phyloP scores from a whole-genome alignment of 2,888 invertebrate genomes.

The Campaea margaritaria region DNA sequence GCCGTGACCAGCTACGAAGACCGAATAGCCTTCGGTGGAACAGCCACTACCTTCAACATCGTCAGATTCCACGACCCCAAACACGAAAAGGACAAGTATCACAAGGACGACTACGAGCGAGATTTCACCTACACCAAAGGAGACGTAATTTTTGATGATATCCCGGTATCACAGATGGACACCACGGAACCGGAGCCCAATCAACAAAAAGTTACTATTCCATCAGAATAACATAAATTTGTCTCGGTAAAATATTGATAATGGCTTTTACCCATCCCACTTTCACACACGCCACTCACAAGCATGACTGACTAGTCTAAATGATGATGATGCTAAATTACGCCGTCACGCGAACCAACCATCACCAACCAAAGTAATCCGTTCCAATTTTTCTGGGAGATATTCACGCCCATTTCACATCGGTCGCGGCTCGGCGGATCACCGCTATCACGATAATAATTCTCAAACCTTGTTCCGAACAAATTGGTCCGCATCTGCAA shows the following conservation, averaged over 20 bases:
- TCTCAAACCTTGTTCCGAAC: conserved; percentile 62
- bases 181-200: too few species aligned
- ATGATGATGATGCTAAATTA: conserved; percentile 62
- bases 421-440: conserved; percentile 48
- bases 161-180: background rate
- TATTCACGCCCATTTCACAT: conserved; percentile 58
- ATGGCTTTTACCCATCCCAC: conserved; percentile 35
- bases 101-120: conserved; percentile 35
- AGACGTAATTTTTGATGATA: conserved; percentile 35
- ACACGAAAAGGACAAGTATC: conserved; percentile 63
- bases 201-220: background rate
- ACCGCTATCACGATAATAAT: conserved; percentile 59
- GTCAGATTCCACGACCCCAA: conserved; percentile 77
- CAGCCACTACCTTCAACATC: conserved; percentile 68
- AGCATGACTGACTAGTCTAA: conserved; percentile 52
- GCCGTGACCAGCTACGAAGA: conserved; percentile 70
- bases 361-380: conserved; percentile 65
- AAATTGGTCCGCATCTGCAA: conserved; percentile 67
- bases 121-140: conserved; percentile 46
- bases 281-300: conserved; percentile 29
- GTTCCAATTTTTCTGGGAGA: conserved; percentile 69
- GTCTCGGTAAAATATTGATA: conserved; percentile 10
- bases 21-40: conserved; percentile 76
- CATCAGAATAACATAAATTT: background rate
- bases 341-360: conserved; percentile 66